These are phyloP conservation scores for Gambusia affinis DNA, from an alignment of 2,113 vertebrate genomes.

Conservation along the genomic window DNA sequence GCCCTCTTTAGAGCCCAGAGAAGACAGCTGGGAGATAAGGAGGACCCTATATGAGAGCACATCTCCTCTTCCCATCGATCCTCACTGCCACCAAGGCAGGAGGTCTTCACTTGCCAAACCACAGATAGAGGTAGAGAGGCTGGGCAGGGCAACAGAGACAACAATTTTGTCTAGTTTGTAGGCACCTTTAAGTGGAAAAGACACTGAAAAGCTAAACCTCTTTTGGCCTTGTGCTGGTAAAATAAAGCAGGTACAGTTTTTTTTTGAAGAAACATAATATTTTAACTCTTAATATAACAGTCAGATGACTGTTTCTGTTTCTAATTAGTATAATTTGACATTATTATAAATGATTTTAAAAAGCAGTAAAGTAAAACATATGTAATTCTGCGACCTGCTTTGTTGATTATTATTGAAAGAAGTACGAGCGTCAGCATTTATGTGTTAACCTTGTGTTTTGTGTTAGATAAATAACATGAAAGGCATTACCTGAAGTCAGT, in stretches of 20 bases:
- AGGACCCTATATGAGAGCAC: conserved; percentile 60
- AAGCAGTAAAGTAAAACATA: not conserved
- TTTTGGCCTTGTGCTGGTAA: conserved; percentile 33
- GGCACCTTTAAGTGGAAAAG: conserved; percentile 70
- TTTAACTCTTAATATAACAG: conserved; percentile 45
- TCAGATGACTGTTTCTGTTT: conserved; percentile 34
- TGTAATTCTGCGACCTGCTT: not conserved
- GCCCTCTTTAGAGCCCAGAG: conserved; percentile 63
- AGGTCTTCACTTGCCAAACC: conserved; percentile 74
- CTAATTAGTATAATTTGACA: conserved; percentile 29
- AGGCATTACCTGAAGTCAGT: conserved; percentile 58
- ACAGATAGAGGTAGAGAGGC: conserved; percentile 56
- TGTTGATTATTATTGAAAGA: conserved; percentile 11
- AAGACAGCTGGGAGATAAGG: conserved; percentile 77
- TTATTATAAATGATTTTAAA: not conserved
- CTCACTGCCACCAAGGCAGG: conserved; percentile 65
- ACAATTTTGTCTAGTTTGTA: conserved; percentile 62
- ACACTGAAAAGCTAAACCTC: conserved; percentile 66
- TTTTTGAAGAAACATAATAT: conserved; percentile 43
- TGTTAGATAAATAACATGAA: conserved; percentile 49
- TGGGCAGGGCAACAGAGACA: conserved; percentile 42
- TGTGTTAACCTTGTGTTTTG: conserved; percentile 53
- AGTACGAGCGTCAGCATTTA: conserved; percentile 32
- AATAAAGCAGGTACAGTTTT: conserved; percentile 42
- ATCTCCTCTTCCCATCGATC: conserved; percentile 71